Conservation (phyloP, 2,888 invertebrate species). For the Mamestra brassicae region DNA sequence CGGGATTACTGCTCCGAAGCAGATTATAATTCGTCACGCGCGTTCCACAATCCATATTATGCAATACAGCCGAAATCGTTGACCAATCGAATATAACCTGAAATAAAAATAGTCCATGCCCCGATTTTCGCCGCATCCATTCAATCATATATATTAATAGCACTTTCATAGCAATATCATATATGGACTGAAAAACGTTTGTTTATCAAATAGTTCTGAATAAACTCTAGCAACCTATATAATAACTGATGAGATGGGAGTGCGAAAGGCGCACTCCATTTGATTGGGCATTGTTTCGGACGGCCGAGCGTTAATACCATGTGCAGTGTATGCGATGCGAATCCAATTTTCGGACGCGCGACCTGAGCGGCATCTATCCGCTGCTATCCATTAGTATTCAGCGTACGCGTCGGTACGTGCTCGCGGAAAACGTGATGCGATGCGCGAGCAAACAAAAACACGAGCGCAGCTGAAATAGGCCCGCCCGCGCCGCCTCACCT, state of each 20-base stretch:
- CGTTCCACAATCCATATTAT: constrained; percentile 74
- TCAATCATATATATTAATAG: constrained; percentile 34
- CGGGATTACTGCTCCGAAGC: constrained; percentile 76
- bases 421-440: constrained; percentile 80
- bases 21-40: constrained; percentile 84
- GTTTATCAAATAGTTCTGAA: constrained; percentile 39
- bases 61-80: constrained; percentile 61
- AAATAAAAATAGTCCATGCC: constrained; percentile 19
- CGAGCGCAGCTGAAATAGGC: constrained; percentile 77
- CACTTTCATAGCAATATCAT: constrained; percentile 13
- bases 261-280: constrained; percentile 72
- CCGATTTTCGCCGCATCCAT: constrained; percentile 25
- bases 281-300: constrained; percentile 88
- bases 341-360: constrained; percentile 84
- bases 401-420: constrained; percentile 77
- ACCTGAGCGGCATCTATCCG: constrained; percentile 75
- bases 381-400: constrained; percentile 82
- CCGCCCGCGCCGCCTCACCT: constrained; percentile 69
- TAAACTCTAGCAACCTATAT: constrained; percentile 53
- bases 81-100: constrained; percentile 29
- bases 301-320: constrained; percentile 75
- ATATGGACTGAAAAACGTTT: constrained; percentile 41
- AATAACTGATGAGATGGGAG: constrained; percentile 45
- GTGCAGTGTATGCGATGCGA: constrained; percentile 80
- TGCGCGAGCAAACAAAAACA: constrained; percentile 84